Evolutionary conservation across 2,888 invertebrate species (phyloP).

Genomic region (Malthinus seriepunctatus): DNA sequence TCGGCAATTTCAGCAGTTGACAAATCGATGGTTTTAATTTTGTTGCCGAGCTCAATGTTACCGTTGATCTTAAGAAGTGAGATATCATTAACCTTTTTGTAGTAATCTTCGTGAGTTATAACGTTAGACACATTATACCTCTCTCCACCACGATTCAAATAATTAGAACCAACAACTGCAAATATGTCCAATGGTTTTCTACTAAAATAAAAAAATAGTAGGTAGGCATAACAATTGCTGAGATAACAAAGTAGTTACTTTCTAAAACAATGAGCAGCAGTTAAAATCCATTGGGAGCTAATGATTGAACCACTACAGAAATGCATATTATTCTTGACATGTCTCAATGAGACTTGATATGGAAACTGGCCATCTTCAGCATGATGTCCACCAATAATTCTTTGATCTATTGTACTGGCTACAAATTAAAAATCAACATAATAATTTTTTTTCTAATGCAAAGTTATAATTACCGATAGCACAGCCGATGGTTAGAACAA

Average conservation of each 20-base stretch:
- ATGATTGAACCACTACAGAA: background rate
- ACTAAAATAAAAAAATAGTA: no score
- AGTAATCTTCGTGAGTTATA: background rate
- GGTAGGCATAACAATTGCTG: no score
- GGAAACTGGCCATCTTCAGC: constrained; percentile 3
- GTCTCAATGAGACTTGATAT: constrained; percentile 2
- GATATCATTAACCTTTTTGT: background rate
- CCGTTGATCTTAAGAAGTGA: background rate
- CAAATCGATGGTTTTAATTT: background rate
- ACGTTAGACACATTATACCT: no score
- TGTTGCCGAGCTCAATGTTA: background rate
- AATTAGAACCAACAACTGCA: no score
- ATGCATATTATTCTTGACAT: background rate
- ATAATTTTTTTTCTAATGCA: background rate
- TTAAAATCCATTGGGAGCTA: background rate
- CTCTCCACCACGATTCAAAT: no score
- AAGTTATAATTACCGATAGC: background rate
- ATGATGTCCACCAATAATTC: background rate
- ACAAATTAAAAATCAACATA: background rate
- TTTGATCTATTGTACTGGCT: background rate
- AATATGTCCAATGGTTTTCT: no score
- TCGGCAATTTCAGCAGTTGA: background rate
- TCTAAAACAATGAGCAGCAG: background rate
- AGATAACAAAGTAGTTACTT: no score
- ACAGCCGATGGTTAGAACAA: background rate